Percentiles rank a stretch among this genome's conserved stretches.
phyloP scores from a whole-genome alignment of 2,797 vertebrate species.

The Epinephelus malabaricus region DNA sequence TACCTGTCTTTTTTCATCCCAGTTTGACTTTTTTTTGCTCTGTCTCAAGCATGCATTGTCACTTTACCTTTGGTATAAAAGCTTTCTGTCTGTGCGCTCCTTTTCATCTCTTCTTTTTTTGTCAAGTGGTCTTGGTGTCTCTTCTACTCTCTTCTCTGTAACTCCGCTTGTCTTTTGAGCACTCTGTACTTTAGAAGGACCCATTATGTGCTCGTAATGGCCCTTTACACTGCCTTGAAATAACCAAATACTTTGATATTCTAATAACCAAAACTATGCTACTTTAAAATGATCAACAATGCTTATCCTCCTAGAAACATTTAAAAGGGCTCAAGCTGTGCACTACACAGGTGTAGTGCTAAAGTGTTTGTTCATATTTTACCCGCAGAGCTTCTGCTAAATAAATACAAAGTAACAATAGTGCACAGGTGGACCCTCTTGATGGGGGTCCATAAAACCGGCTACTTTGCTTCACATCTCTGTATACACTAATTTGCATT shows the following conservation, averaged over 20 bases:
- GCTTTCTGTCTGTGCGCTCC: slow-evolving; percentile 34
- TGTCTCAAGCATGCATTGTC: slow-evolving; percentile 44
- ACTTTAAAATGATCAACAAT: background rate
- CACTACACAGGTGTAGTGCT: background rate
- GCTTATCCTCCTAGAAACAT: background rate
- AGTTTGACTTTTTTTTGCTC: slow-evolving; percentile 5
- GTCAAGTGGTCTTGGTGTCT: slow-evolving; percentile 43
- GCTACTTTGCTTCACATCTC: background rate
- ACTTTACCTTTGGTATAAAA: slow-evolving; percentile 54
- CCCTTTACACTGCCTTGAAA: slow-evolving; percentile 1
- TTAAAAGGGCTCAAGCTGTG: background rate
- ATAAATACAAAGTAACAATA: slow-evolving; percentile 4
- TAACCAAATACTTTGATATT: slow-evolving; percentile 14
- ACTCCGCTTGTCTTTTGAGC: slow-evolving; percentile 1
- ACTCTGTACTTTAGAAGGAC: background rate
- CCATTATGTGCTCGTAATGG: slow-evolving; percentile 11
- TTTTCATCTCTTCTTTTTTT: slow-evolving; percentile 51
- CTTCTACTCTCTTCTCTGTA: background rate
- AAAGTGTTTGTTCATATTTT: slow-evolving; percentile 4
- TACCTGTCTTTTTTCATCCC: slow-evolving; percentile 50
- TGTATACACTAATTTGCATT: background rate
- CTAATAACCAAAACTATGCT: background rate
- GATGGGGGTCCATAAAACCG: background rate
- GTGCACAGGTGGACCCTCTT: background rate
- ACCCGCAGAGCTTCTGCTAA: background rate